Evolutionary conservation across 2,113 vertebrate species (phyloP), one percentile per base, ranked within the genome.

Genomic region (Balaenoptera acutorostrata): DNA sequence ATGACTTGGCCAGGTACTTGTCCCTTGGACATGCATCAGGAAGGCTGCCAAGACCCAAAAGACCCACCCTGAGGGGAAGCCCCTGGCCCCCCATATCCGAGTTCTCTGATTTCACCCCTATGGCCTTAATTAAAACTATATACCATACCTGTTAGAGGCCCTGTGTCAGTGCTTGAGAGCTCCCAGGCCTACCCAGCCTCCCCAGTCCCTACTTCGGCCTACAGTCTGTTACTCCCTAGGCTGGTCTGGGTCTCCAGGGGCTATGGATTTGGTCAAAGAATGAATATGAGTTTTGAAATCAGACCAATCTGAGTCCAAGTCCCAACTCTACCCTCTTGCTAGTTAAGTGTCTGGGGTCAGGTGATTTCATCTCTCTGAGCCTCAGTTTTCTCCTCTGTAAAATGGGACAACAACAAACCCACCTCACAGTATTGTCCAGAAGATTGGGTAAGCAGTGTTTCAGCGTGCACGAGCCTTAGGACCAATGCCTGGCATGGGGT

Each of bases 61-160:
- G 52, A 49, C 57, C 33, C 33, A 33, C 57, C 63, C 66, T 13
- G 11, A 44, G 15, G 44, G 66, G 39, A 61, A 31, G 61, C 33
- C 18, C 13, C 31, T 20, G 77, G 77, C 77, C 59, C 31, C 52
- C 52, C 52, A 64, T 17, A 18, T 31, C 52, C 0, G 0, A 46
- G 36, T 63, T 88, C 93, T 94, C 88, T 64, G 33, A 36, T 91
- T 84, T 97, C 74, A 52, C 25, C 49, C 21, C n/a, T 52, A 39
- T 1, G 1, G 31, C 36, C 77, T 93, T 93, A 72, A 96, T 96
- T 92, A 92, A 93, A 95, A 88, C 52, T 64, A 46, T 41, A 90
- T 36, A 57, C 83, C 61, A 55, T 87, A 8, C 41, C 72, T 84
- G 61, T 86, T 80, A 80, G 84, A 63, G 88, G 23, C n/a, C 17